These are phyloP conservation scores for Fregetta grallaria DNA, from an alignment of 2,113 vertebrate genomes.

Conservation along the genomic window DNA sequence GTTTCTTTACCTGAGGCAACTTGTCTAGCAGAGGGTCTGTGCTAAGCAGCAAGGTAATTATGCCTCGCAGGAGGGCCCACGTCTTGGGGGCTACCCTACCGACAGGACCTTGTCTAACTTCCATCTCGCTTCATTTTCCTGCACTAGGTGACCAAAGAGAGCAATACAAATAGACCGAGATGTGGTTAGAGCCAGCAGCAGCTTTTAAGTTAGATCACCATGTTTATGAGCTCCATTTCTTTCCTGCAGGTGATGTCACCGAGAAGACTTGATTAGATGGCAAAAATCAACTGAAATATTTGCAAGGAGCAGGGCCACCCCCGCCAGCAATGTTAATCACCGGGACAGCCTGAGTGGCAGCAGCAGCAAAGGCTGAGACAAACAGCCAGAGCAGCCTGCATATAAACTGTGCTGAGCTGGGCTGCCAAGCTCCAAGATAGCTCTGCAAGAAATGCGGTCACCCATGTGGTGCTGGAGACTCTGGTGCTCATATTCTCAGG, in stretches of 20 bases:
- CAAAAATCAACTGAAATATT: not conserved
- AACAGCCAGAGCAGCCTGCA: not conserved
- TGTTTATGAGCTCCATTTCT: not conserved
- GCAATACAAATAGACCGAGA: not conserved
- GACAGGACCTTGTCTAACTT: not conserved
- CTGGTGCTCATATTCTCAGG: not conserved
- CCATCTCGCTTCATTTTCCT: not conserved
- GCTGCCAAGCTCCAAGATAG: not conserved
- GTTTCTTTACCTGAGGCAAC: not conserved
- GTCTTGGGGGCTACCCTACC: not conserved
- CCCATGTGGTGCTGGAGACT: not conserved
- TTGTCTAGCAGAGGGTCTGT: not conserved
- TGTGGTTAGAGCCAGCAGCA: not conserved
- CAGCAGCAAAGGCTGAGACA: not conserved
- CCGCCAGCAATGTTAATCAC: not conserved
- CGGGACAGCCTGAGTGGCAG: not conserved
- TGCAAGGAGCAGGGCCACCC: not conserved
- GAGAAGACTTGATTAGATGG: not conserved
- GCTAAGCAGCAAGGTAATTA: not conserved
- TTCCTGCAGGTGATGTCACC: accelerated
- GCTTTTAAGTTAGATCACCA: not conserved
- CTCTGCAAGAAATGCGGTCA: not conserved
- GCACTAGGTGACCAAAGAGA: not conserved
- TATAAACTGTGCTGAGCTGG: not conserved
- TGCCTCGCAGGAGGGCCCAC: accelerated